Evolutionary conservation across 2,888 invertebrate genomes (phyloP), one percentile per base, ranked within the genome.

Genomic region (Escarpia spicata): DNA sequence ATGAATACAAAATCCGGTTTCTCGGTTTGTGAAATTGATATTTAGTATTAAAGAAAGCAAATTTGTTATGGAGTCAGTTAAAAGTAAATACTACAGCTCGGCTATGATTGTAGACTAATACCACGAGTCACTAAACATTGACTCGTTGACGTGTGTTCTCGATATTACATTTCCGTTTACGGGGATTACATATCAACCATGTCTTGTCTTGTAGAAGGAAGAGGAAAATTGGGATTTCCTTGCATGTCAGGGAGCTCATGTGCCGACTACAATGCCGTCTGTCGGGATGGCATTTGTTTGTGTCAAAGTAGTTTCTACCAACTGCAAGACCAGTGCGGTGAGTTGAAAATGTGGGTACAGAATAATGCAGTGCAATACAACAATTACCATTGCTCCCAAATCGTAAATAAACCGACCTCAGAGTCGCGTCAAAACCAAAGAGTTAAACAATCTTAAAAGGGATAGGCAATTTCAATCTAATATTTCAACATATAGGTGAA

Each of bases 211-310:
- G 6, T 26, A 75, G 75, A 75, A n/a, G 93, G 93, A 43, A 37
- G 52, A 91, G 93, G 93, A 26, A 52, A 93, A 31, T 75, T 93
- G 15, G 92, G 92, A 8, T 60, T 45, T 58, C 93, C 93, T 31
- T 93, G 93, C 92, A 45, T 92, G 31, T 75, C 90, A 44, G 93
- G 93, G 15, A 92, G 91, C 9, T 52, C 92, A 1, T 93, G 93
- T 92, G 92, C 92, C 10, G 93, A 93, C 93, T 43, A 45, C 91
- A 93, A 92, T 60, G 92, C 93, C 43, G 43, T 91, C 45, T 93
- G 93, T 91, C 52, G 37, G 43, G 92, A 92, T 75, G 92, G 93
- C 3, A 92, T 92, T 4, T 93, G 93, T 43, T 43, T 91, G 37
- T 93, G 93, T 45, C 75, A 92, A 75, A 43, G 37, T 19, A 92